Evolutionary conservation across 2,113 vertebrate genomes (phyloP), one percentile per base, ranked within the genome.

Genomic region (Telmatochromis sp.): DNA sequence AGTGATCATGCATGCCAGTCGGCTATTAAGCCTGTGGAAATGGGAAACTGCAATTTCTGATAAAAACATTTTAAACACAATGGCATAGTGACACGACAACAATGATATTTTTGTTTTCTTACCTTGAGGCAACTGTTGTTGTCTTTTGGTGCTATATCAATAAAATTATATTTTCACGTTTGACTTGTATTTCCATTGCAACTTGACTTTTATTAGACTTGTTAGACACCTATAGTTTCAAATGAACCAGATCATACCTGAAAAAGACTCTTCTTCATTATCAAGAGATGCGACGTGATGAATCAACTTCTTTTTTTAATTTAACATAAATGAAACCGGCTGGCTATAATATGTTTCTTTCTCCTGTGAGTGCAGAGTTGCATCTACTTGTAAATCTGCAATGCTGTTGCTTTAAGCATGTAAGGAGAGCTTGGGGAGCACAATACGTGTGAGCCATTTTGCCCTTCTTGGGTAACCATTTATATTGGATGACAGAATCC

Each of bases 401-500:
- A n/a, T 79, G 84, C 83, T 28, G 80, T 60, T 82, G 84, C 28
- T 86, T 14, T 82, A 35, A 84, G 37, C 79, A 60, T 82, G 84
- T 70, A 80, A 79, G 9, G 60, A 57, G 57, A 83, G 60, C 55
- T 75, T 80, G 42, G 55, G 79, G 86, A 86, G 65, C 49, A 51
- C 58, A 85, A 51, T 90, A 54, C 65, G 42, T 63, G 40, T 49
- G 35, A 89, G 80, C 60, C 83, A 68, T 87, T 89, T 92, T 87
- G 87, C 85, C 88, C 82, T 75, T 89, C 83, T 87, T 73, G 55
- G 80, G 73, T 85, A 85, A 68, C 87, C 82, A 88, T 93, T 96
- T 92, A 90, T 89, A 91, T 91, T 87, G 79, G 88, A 88, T 85
- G 90, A 90, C 91, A 93, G 91, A 90, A 88, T 87, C 73, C 86